phyloP scores from a whole-genome alignment of 2,113 vertebrate species.

The Zosterops hypoxanthus region DNA sequence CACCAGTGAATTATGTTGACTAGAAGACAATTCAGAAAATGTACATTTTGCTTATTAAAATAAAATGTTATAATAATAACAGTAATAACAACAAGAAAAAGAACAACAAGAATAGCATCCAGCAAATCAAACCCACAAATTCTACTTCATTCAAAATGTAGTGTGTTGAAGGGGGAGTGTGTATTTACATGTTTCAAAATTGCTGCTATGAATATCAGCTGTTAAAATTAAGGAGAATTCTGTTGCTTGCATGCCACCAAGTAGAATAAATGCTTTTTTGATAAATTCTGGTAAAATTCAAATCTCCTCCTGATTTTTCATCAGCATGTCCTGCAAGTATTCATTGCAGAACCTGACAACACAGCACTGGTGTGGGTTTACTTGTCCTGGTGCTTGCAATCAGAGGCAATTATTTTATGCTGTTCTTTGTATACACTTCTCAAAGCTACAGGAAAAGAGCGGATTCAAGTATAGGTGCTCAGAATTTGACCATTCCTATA shows the following conservation, averaged over 20 bases:
- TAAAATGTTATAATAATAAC: neutral
- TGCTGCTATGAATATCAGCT: neutral
- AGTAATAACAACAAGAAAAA: neutral
- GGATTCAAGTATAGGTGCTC: neutral
- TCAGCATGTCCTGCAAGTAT: neutral
- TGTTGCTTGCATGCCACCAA: neutral
- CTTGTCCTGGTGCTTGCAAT: neutral
- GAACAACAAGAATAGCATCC: neutral
- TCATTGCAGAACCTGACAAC: neutral
- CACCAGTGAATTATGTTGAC: neutral
- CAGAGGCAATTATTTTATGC: neutral
- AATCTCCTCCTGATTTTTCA: neutral
- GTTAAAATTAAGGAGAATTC: neutral
- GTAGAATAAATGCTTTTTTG: neutral
- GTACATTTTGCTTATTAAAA: neutral
- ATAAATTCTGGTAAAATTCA: neutral
- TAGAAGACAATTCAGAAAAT: neutral
- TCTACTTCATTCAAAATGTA: neutral
- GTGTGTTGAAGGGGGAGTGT: fast-evolving
- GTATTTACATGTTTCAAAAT: neutral
- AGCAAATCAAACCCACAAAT: neutral
- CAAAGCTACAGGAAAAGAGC: neutral
- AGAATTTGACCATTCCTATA: neutral
- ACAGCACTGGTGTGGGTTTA: neutral
- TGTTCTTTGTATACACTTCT: neutral